Evolutionary conservation across 2,888 invertebrate genomes (phyloP).

Genomic region (Lypha dubia): DNA sequence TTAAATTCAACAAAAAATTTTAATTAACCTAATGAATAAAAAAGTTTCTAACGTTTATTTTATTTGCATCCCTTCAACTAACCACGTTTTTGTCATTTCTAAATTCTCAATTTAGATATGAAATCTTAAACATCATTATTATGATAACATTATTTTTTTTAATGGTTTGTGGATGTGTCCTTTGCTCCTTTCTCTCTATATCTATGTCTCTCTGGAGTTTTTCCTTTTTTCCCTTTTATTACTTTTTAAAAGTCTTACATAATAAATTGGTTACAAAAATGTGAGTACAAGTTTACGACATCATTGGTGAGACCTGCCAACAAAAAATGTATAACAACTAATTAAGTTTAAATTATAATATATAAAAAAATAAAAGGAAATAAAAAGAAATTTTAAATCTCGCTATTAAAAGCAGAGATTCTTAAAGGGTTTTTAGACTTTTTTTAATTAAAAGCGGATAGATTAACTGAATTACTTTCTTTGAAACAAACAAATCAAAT

Average conservation of each 20-base stretch:
- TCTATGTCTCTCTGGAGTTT: too few relatives aligned
- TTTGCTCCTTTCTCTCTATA: too few relatives aligned
- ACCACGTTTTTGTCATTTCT: constrained; percentile 47
- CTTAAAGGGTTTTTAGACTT: neutral
- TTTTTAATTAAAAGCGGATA: too few relatives aligned
- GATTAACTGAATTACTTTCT: too few relatives aligned
- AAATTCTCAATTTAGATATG: constrained; percentile 17
- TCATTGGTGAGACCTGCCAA: neutral
- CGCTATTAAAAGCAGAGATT: constrained; percentile 4
- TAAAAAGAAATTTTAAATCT: neutral
- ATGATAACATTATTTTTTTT: constrained; percentile 39
- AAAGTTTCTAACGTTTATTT: neutral
- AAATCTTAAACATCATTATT: constrained; percentile 39
- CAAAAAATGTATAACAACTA: constrained; percentile 10
- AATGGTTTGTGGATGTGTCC: neutral
- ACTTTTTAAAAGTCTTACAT: constrained; percentile 27
- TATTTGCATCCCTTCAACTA: neutral
- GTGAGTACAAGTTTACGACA: constrained; percentile 36
- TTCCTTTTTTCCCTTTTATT: neutral
- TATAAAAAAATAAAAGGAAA: constrained; percentile 19
- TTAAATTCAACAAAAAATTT: neutral
- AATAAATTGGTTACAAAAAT: constrained; percentile 55
- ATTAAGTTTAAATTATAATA: constrained; percentile 53
- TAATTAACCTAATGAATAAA: neutral
- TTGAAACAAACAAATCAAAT: too few relatives aligned